Evolutionary conservation across 2,797 vertebrate species (phyloP).

Genomic region (Lepilemur septentrionalis): DNA sequence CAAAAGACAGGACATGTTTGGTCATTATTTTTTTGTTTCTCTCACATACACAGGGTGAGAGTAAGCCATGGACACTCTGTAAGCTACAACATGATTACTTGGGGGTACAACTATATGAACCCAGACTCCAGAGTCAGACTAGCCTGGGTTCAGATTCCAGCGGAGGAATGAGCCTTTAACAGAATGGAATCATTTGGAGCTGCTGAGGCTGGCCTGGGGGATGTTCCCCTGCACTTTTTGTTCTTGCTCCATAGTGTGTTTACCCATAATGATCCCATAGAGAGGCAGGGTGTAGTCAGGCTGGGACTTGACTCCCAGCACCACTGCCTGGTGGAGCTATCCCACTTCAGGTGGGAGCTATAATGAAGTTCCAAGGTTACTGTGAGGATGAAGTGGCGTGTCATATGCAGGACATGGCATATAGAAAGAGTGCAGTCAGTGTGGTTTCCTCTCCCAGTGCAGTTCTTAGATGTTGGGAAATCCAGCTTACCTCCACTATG

Average conservation of each 20-base stretch:
- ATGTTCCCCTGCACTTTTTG: neutral
- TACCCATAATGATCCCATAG: neutral
- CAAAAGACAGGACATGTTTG: neutral
- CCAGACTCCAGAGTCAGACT: neutral
- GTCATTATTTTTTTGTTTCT: neutral
- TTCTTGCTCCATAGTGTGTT: neutral
- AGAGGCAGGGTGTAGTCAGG: neutral
- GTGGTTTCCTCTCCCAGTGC: neutral
- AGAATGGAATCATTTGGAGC: neutral
- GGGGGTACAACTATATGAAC: neutral
- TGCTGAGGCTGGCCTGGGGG: neutral
- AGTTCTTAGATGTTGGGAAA: neutral
- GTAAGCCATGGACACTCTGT: neutral
- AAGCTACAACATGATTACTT: neutral
- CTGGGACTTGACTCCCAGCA: neutral
- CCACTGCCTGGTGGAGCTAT: neutral
- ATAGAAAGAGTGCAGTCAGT: neutral
- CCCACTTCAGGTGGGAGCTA: neutral
- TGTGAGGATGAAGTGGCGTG: neutral
- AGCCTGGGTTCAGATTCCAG: neutral
- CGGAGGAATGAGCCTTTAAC: neutral
- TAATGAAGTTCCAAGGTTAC: neutral
- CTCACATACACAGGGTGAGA: neutral
- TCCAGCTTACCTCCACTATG: neutral
- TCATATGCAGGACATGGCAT: neutral